Evolutionary conservation across 2,888 invertebrate genomes (phyloP).

Genomic region (Dryococelus australis): DNA sequence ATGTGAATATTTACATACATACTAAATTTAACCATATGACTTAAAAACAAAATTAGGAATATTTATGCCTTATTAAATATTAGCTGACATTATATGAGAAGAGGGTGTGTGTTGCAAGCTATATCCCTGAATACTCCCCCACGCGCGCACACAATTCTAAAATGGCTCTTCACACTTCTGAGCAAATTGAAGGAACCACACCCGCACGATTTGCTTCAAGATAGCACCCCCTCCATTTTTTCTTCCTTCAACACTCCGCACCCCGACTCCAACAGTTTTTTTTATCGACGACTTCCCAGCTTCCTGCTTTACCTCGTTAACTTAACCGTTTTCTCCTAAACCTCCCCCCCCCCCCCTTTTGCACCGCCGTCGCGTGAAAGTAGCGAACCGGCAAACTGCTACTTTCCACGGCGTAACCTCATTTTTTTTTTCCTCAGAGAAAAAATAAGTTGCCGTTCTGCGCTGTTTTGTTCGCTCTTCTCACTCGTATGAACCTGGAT

Average conservation of each 20-base stretch:
- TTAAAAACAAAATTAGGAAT: too few species aligned
- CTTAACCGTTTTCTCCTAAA: not conserved
- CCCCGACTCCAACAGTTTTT: not conserved
- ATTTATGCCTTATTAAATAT: too few species aligned
- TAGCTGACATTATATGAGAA: too few species aligned
- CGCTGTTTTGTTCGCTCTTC: not conserved
- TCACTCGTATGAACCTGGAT: not conserved
- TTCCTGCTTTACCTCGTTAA: constrained; percentile 1
- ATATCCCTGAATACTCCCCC: too few species aligned
- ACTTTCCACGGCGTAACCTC: not conserved
- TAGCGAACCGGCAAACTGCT: not conserved
- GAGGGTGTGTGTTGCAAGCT: too few species aligned
- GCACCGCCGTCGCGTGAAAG: not conserved
- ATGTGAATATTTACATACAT: too few species aligned
- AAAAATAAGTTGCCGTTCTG: not conserved
- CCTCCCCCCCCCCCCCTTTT: not conserved
- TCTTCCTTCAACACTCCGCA: not conserved
- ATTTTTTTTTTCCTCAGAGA: not conserved
- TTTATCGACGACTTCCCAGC: not conserved
- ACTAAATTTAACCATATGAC: too few species aligned
- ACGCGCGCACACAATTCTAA: too few species aligned
- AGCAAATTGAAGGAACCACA: too few species aligned
- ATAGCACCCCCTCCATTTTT: not conserved
- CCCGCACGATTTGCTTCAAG: not conserved
- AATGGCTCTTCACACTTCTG: too few species aligned